Evolutionary conservation across 2,888 invertebrate genomes (phyloP).

Genomic region (Drosophila bunnanda): DNA sequence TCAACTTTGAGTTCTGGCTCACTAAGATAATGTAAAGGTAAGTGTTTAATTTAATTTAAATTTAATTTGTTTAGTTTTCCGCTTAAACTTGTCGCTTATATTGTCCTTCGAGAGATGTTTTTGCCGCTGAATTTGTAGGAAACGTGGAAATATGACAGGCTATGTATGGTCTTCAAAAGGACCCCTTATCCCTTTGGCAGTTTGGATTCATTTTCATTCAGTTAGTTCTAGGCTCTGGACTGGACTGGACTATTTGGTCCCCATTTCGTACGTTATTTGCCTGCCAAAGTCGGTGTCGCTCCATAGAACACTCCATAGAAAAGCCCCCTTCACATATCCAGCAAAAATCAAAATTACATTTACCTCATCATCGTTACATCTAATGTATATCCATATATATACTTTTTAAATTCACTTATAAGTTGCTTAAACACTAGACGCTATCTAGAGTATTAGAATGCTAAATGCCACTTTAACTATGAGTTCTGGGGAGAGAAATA

Average conservation of each 20-base stretch:
- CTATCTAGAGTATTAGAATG: constrained; percentile 56
- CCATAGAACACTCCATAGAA: background rate
- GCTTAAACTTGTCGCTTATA: constrained; percentile 58
- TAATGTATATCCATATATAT: constrained; percentile 26
- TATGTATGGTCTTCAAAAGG: background rate
- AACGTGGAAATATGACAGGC: constrained; percentile 14
- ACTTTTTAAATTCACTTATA: constrained; percentile 66
- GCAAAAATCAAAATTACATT: background rate
- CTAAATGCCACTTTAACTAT: constrained; percentile 70
- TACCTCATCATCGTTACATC: background rate
- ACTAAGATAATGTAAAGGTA: constrained; percentile 36
- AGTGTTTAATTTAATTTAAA: constrained; percentile 16
- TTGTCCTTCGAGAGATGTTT: constrained; percentile 64
- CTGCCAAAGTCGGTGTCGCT: constrained; percentile 31
- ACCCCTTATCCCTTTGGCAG: constrained; percentile 15
- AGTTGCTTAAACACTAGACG: constrained; percentile 59
- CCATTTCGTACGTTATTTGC: constrained; percentile 30
- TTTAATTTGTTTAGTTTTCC: constrained; percentile 44
- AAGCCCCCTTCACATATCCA: constrained; percentile 4
- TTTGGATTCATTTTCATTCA: constrained; percentile 29
- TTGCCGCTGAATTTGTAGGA: constrained; percentile 25
- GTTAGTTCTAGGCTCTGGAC: constrained; percentile 39
- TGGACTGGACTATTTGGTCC: constrained; percentile 50
- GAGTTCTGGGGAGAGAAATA: constrained; percentile 43
- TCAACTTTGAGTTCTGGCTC: constrained; percentile 56